phyloP scores from a whole-genome alignment of 2,113 vertebrate genomes.

The Rynchops niger region DNA sequence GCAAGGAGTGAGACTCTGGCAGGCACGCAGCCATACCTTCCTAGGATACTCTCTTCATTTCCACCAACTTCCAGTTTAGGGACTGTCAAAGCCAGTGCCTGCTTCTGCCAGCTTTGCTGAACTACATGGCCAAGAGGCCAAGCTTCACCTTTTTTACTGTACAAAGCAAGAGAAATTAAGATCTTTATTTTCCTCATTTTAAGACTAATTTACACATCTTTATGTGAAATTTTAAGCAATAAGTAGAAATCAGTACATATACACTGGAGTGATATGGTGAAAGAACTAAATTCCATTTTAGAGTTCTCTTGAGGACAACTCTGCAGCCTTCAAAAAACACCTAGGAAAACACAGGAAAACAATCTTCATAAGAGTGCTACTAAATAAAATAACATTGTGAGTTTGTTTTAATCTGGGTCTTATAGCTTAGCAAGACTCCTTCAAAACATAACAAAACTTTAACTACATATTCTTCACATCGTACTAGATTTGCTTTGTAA shows the following conservation, averaged over 20 bases:
- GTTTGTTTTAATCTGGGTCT: neutral
- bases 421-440: neutral
- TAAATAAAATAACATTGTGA: neutral
- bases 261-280: neutral
- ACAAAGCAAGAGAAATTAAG: neutral
- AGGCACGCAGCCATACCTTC: neutral
- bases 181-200: neutral
- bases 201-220: neutral
- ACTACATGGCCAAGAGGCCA: neutral
- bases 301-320: neutral
- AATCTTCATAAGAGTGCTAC: neutral
- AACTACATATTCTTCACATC: neutral
- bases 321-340: neutral
- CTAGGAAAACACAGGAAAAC: neutral
- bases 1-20: neutral
- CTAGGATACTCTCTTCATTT: neutral
- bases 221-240: neutral
- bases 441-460: neutral
- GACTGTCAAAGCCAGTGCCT: neutral
- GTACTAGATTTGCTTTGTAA: neutral
- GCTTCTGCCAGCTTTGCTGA: neutral
- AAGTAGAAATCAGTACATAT: neutral
- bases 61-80: neutral
- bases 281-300: neutral
- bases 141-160: neutral